phyloP scores from a whole-genome alignment of 2,888 invertebrate genomes.

The Rotaria magnacalcarata region DNA sequence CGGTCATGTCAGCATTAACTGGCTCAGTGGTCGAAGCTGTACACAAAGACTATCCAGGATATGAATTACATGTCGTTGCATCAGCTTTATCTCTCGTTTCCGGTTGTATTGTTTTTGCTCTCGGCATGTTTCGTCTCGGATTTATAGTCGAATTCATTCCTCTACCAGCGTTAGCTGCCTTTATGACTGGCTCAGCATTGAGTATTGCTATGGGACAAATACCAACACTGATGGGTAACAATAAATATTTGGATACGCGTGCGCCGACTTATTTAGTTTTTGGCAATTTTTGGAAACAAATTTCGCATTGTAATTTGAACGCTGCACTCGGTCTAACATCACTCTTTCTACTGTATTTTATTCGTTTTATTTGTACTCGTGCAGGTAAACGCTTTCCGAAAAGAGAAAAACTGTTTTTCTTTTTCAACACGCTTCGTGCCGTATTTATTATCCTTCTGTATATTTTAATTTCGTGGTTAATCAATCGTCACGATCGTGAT shows the following conservation, averaged over 20 bases:
- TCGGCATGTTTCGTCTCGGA: slow-evolving; percentile 49
- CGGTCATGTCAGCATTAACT: slow-evolving; percentile 63
- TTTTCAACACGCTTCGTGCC: neutral
- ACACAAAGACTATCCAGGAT: slow-evolving; percentile 49
- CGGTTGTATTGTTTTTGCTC: neutral
- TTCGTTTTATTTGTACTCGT: neutral
- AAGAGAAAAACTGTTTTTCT: neutral
- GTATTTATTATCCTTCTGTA: neutral
- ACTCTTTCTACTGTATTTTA: neutral
- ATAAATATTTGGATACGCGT: neutral
- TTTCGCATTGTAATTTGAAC: neutral
- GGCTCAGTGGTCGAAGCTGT: slow-evolving; percentile 52
- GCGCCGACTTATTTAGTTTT: neutral
- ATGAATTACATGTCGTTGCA: slow-evolving; percentile 54
- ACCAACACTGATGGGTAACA: neutral
- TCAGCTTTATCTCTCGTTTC: neutral
- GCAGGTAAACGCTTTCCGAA: neutral
- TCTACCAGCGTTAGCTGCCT: slow-evolving; percentile 58
- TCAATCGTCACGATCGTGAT: neutral
- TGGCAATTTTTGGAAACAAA: neutral
- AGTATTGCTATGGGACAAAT: slow-evolving; percentile 57
- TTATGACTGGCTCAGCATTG: slow-evolving; percentile 59
- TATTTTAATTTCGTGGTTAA: neutral
- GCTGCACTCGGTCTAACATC: neutral
- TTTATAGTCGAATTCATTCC: slow-evolving; percentile 59